phyloP scores from a whole-genome alignment of 2,797 vertebrate species.

The Mycteria americana region DNA sequence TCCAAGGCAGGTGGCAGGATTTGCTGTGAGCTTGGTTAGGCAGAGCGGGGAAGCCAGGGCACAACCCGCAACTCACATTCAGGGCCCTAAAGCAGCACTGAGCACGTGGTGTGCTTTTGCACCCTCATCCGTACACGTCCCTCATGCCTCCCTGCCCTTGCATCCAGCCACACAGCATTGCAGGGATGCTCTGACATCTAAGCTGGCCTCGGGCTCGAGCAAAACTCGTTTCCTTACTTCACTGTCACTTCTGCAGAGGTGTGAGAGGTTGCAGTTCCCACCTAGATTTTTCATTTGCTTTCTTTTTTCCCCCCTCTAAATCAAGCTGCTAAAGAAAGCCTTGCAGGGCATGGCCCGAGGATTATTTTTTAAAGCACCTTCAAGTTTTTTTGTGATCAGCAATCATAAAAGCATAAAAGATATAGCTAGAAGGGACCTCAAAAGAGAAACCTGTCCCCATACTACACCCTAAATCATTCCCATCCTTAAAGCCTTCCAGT shows the following conservation, averaged over 20 bases:
- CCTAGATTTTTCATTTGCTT: neutral
- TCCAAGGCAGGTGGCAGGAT: neutral
- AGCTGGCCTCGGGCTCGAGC: neutral
- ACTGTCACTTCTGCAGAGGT: neutral
- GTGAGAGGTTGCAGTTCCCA: neutral
- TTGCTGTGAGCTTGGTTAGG: neutral
- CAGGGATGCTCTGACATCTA: neutral
- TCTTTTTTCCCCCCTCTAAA: neutral
- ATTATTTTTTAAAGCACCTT: slow-evolving; percentile 13
- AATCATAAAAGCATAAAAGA: neutral
- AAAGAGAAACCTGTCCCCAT: neutral
- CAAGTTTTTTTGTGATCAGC: neutral
- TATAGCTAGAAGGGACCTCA: neutral
- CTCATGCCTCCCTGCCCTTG: neutral
- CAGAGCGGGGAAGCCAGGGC: neutral
- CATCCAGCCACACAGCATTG: rapidly evolving
- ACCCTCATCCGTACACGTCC: rapidly evolving
- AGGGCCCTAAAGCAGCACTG: neutral
- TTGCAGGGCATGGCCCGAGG: neutral
- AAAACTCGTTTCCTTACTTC: neutral
- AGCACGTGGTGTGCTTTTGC: neutral
- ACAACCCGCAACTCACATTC: rapidly evolving
- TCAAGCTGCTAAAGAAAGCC: slow-evolving; percentile 5
- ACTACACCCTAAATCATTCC: neutral
- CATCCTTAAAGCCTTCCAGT: neutral